Conservation (phyloP, 2,113 vertebrate species). For the Aldabrachelys gigantea region DNA sequence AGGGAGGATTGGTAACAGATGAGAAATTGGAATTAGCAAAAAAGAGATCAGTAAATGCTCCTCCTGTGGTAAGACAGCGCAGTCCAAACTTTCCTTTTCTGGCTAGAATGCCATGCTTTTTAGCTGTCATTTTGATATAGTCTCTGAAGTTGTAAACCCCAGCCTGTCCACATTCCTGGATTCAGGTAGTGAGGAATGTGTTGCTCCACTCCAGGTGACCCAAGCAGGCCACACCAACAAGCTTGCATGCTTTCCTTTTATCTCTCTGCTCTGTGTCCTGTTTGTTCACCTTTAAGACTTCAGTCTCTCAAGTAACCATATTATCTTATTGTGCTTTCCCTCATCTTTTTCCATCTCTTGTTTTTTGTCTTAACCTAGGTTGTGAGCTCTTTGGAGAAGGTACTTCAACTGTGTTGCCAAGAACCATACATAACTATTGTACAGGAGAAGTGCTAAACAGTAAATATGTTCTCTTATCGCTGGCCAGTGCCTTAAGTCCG, state of each 20-base stretch:
- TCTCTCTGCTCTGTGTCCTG: not conserved
- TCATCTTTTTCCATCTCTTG: not conserved
- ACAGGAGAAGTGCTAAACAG: not conserved
- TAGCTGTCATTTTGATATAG: not conserved
- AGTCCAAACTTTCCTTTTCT: not conserved
- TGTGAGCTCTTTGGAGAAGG: not conserved
- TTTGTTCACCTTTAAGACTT: not conserved
- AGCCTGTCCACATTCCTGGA: not conserved
- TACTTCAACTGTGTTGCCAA: not conserved
- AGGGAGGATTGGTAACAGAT: not conserved
- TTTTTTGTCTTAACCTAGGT: not conserved
- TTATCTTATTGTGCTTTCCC: not conserved
- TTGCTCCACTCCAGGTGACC: not conserved
- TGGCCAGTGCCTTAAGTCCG: not conserved
- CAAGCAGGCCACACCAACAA: not conserved
- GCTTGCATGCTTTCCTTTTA: not conserved
- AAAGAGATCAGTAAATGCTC: not conserved
- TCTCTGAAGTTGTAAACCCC: not conserved
- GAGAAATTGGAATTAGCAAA: not conserved
- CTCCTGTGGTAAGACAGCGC: not conserved
- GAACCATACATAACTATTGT: not conserved
- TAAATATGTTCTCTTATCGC: not conserved
- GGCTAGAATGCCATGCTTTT: not conserved
- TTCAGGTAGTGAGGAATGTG: not conserved
- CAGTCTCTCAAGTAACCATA: not conserved